These are phyloP conservation scores for Ylistrum balloti DNA, from an alignment of 1,140 invertebrate species.

Conservation along the genomic window DNA sequence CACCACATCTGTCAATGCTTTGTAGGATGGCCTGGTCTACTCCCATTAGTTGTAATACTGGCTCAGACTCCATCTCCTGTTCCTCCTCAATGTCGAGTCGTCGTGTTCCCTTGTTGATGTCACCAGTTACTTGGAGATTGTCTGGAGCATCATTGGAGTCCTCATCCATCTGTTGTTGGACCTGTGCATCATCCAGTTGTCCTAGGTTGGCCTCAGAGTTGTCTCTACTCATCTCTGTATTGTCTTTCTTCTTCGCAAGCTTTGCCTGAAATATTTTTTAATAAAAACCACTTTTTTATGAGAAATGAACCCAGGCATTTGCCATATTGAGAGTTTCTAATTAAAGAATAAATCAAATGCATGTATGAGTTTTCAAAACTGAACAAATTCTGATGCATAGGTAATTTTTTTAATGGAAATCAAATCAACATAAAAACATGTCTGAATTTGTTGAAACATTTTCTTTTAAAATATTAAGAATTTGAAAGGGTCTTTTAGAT, in stretches of 20 bases:
- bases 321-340: too few relatives aligned
- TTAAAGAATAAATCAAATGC: too few relatives aligned
- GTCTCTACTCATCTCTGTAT: conserved; percentile 68
- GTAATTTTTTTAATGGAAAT: too few relatives aligned
- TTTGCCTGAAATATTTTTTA: too few relatives aligned
- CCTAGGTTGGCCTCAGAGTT: conserved; percentile 67
- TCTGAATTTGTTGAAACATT: too few relatives aligned
- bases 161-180: conserved; percentile 73
- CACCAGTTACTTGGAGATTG: conserved; percentile 64
- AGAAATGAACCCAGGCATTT: too few relatives aligned
- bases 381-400: too few relatives aligned
- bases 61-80: conserved; percentile 71
- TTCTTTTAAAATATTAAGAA: too few relatives aligned
- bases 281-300: too few relatives aligned
- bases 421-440: too few relatives aligned
- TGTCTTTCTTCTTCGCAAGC: conserved; percentile 76
- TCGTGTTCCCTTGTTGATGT: conserved; percentile 85
- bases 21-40: conserved; percentile 95
- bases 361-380: too few relatives aligned
- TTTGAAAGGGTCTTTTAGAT: too few relatives aligned
- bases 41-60: conserved; percentile 91
- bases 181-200: conserved; percentile 70
- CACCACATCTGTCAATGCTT: conserved; percentile 94
- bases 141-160: conserved; percentile 80
- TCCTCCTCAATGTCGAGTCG: conserved; percentile 72